These are phyloP conservation scores for Spilarctia lutea DNA, from an alignment of 2,888 invertebrate species.

Conservation along the genomic window DNA sequence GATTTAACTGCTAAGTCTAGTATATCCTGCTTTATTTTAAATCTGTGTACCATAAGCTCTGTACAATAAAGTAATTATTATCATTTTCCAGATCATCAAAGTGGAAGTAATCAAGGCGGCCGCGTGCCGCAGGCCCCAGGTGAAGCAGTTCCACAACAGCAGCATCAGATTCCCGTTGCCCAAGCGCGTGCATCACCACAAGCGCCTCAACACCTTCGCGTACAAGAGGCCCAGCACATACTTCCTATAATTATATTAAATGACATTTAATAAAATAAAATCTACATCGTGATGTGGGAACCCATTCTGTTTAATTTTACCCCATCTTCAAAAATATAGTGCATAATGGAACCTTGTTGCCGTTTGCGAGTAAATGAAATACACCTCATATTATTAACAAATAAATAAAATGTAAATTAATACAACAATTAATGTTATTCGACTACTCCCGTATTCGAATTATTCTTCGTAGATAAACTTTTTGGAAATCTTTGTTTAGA, in stretches of 20 bases:
- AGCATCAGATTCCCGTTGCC: constrained; percentile 99
- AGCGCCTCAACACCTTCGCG: constrained; percentile 94
- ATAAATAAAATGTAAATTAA: too few species aligned
- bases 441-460: too few species aligned
- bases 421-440: too few species aligned
- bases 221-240: constrained; percentile 93
- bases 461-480: too few species aligned
- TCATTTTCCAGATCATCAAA: constrained; percentile 94
- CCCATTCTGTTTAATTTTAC: constrained; percentile 33
- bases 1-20: neutral
- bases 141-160: constrained; percentile 99
- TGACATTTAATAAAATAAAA: constrained; percentile 67
- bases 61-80: constrained; percentile 21
- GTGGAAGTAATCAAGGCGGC: constrained; percentile 96
- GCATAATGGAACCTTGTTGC: neutral
- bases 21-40: neutral
- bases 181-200: constrained; percentile 94
- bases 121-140: constrained; percentile 96
- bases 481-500: too few species aligned
- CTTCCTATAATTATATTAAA: constrained; percentile 86
- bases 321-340: neutral
- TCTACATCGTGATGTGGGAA: constrained; percentile 66
- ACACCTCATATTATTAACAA: neutral
- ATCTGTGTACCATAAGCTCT: neutral
- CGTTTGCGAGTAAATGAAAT: neutral